Evolutionary conservation across 35 echinoderm and acorn worm genomes (phyloP), one percentile per base, ranked within the genome.

Genomic region (Antedon bifida): DNA sequence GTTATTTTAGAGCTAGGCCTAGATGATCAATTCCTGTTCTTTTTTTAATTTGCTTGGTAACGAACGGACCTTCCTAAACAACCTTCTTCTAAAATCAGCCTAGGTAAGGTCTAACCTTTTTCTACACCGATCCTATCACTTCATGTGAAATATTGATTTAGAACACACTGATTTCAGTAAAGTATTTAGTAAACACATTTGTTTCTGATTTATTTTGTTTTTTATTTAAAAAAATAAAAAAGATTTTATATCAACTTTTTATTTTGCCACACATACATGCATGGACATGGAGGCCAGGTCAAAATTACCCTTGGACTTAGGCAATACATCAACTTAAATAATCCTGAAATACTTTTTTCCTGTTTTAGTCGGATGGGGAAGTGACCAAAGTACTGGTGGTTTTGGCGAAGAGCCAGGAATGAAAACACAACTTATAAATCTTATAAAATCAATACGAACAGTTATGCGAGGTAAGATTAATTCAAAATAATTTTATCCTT

Each of bases 341-440:
- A 42, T 42, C 5, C 14, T 42, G 38, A 7, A 7, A 14, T 42
- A 42, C 14, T 14, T 7, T 75, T 73, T 17, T 81, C 42, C 1
- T 34, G 77, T 85, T 88, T 21, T 77, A 99, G 95, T 99, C 81
- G 95, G 91, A 86, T 99, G 95, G 95, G 95, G 90, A 31, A 74
- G 87, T 82, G 91, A 92, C 31, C 90, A 93, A 35, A 90, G 77
- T 83, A 86, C 92, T 0, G 91, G 95, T 42, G 95, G 95, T 12
- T 99, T 99, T 88, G 95, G 95, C 73, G 95, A 99, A 36, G 95
- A 99, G 36, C 95, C 95, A 76, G 95, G 90, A 4, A 99, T 99
- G 95, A 99, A 99, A 86, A 44, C 86, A 85, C 95, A 99, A 45
- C 78, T 99, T 55, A 88, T 99, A 30, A 99, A 93, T 77, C 76